These are phyloP conservation scores for Monochamus alternatus DNA, from an alignment of 2,888 invertebrate species.

Conservation along the genomic window DNA sequence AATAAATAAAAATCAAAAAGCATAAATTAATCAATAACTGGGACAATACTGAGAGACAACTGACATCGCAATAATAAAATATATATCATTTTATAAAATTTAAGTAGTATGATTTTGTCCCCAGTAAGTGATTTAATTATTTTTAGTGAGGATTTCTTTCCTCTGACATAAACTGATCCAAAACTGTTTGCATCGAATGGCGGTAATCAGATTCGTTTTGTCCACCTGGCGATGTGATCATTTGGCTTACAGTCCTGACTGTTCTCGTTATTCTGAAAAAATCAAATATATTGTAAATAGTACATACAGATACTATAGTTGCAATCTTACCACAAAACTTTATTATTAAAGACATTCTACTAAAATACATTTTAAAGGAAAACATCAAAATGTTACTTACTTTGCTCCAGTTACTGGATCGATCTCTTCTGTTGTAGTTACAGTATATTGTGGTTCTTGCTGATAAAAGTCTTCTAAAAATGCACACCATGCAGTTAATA, in stretches of 20 bases:
- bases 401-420: conserved; percentile 74
- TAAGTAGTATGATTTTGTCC: conserved; percentile 20
- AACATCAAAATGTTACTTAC: conserved; percentile 64
- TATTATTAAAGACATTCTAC: not conserved
- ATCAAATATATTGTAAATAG: conserved; percentile 24
- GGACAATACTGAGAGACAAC: conserved; percentile 34
- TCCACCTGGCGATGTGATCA: conserved; percentile 62
- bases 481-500: conserved; percentile 36
- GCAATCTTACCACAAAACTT: conserved; percentile 7
- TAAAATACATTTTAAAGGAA: no score
- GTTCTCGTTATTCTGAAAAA: conserved; percentile 72
- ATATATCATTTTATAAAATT: conserved; percentile 10
- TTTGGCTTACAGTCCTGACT: conserved; percentile 71
- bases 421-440: conserved; percentile 72
- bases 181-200: conserved; percentile 73
- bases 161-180: conserved; percentile 74
- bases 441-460: conserved; percentile 74
- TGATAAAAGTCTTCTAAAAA: conserved; percentile 76
- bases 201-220: conserved; percentile 67
- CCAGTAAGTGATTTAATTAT: conserved; percentile 14
- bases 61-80: conserved; percentile 29
- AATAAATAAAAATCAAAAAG: conserved; percentile 41
- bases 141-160: conserved; percentile 71
- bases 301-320: no score
- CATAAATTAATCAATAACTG: conserved; percentile 34